Evolutionary conservation across 2,113 vertebrate species (phyloP).

Genomic region (Rutilus rutilus): DNA sequence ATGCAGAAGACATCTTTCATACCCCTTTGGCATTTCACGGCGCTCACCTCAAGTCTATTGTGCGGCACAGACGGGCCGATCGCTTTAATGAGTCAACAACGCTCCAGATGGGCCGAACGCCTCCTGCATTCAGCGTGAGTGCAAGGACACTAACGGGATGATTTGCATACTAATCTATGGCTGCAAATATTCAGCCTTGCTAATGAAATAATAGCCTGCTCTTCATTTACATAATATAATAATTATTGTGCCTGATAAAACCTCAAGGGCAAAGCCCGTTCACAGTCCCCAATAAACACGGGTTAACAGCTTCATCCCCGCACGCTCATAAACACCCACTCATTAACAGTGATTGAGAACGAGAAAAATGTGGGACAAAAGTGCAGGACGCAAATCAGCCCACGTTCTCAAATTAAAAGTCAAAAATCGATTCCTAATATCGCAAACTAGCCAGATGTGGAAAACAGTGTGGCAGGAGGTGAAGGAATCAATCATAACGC

Average conservation of each 20-base stretch:
- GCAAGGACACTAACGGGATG: conserved; percentile 60
- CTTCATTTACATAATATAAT: conserved; percentile 84
- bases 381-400: neutral
- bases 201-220: conserved; percentile 81
- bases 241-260: conserved; percentile 80
- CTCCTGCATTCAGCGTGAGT: conserved; percentile 52
- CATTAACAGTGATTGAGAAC: neutral
- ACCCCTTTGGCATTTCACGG: neutral
- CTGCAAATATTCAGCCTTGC: conserved; percentile 71
- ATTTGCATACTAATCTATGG: conserved; percentile 80
- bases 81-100: conserved; percentile 40
- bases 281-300: conserved; percentile 49
- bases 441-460: conserved; percentile 27
- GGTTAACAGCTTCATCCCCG: conserved; percentile 57
- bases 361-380: no score
- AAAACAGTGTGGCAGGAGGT: neutral
- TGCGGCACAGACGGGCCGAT: neutral
- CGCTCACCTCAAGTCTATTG: neutral
- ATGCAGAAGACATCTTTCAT: neutral
- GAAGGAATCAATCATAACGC: neutral
- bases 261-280: conserved; percentile 75
- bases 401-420: neutral
- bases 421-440: conserved; percentile 24
- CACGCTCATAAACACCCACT: conserved; percentile 47
- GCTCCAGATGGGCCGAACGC: conserved; percentile 57